Percentiles rank a stretch among this genome's conserved stretches.
phyloP scores from a whole-genome alignment of 2,888 invertebrate genomes.

The Trachelus tabidus region DNA sequence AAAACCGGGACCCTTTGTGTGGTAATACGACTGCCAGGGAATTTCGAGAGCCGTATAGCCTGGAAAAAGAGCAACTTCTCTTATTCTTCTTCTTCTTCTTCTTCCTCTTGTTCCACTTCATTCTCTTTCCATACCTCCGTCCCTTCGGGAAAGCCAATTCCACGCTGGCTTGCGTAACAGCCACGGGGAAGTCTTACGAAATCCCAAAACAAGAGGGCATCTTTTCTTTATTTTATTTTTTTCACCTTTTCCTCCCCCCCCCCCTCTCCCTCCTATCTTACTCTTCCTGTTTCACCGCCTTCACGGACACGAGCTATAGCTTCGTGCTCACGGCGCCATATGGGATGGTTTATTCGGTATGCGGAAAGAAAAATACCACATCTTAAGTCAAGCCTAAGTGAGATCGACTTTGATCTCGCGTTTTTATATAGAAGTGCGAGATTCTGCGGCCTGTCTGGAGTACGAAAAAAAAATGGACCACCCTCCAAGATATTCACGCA shows the following conservation, averaged over 20 bases:
- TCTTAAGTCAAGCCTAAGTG: slow-evolving; percentile 16
- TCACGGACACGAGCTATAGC: not conserved
- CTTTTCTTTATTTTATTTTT: slow-evolving; percentile 20
- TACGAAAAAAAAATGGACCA: not conserved
- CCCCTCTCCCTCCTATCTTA: slow-evolving; percentile 17
- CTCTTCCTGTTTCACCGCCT: slow-evolving; percentile 8
- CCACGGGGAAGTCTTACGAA: too few relatives aligned
- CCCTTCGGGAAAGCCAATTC: too few relatives aligned
- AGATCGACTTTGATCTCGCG: slow-evolving; percentile 47
- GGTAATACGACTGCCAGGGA: slow-evolving; percentile 47
- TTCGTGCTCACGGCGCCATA: slow-evolving; percentile 28
- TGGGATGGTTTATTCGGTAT: slow-evolving; percentile 41
- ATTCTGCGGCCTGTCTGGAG: slow-evolving; percentile 14
- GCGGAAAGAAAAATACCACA: slow-evolving; percentile 42
- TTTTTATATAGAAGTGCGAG: slow-evolving; percentile 34
- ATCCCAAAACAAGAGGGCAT: too few relatives aligned
- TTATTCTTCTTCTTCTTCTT: too few relatives aligned
- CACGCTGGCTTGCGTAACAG: too few relatives aligned
- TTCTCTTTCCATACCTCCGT: too few relatives aligned
- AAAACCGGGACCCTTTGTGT: slow-evolving; percentile 62
- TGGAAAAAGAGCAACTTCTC: too few relatives aligned
- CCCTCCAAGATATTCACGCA: not conserved
- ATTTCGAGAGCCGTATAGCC: too few relatives aligned
- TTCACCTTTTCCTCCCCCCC: not conserved
- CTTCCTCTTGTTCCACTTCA: too few relatives aligned